Conservation (phyloP, 2,888 invertebrate species). For the Calameuta pallipes region DNA sequence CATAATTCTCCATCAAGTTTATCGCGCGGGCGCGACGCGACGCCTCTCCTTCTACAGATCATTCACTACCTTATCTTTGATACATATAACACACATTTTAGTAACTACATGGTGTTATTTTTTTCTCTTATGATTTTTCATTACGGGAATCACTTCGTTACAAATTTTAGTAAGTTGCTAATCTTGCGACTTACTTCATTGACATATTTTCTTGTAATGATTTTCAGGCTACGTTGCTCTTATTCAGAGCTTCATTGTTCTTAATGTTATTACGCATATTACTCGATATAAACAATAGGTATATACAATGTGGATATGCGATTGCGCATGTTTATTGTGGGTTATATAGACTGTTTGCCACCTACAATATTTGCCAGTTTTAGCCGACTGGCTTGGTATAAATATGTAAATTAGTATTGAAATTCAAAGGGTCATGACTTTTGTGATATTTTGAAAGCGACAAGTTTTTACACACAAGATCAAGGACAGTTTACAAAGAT, state of each 20-base stretch:
- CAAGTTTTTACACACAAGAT: not conserved
- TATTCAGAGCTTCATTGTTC: not conserved
- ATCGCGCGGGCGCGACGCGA: not conserved
- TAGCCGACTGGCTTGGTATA: not conserved
- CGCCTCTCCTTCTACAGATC: not conserved
- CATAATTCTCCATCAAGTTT: slow-evolving; percentile 23
- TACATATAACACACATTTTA: not conserved
- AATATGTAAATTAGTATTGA: not conserved
- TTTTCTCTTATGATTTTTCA: not conserved
- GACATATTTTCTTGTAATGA: not conserved
- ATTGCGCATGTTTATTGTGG: not conserved
- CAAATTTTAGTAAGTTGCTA: not conserved
- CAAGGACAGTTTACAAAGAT: not conserved
- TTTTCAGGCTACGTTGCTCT: not conserved
- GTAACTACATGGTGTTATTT: not conserved
- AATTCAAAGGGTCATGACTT: too few relatives aligned
- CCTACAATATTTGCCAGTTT: not conserved
- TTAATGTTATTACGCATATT: not conserved
- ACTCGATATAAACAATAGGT: not conserved
- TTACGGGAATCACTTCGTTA: not conserved
- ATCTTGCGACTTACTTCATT: not conserved
- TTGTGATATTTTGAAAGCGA: not conserved
- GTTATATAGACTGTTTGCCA: not conserved
- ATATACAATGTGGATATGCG: not conserved
- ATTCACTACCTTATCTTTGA: not conserved